Base-by-base conservation (phyloP, 2,888 invertebrate species). In the Acanthoscelides obtectus region DNA sequence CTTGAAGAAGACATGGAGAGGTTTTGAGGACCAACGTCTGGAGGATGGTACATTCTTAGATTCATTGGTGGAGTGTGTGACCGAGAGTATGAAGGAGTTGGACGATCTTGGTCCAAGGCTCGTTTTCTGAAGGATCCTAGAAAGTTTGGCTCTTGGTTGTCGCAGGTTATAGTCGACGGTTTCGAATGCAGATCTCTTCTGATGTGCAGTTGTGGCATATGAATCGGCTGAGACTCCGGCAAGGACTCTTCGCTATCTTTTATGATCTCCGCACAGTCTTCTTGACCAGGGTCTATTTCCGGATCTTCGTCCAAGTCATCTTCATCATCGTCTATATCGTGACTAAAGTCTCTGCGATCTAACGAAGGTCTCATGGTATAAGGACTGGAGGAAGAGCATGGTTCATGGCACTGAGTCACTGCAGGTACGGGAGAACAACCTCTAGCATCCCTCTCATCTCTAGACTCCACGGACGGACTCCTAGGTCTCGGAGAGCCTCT, bases 351-450 rank as follows among this genome's bases (percentile, higher is more conserved):
- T 75, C 88, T 86, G 67, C 87, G 85, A 25, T 89, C 88, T n/a
- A 84, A 80, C 81, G 87, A 86, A 0, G 94, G 94, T 22, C 93
- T 88, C 91, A 93, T 93, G 2, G 93, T 93, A 79, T 93, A 93
- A 1, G 90, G 90, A 63, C 81, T 80, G 1, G 82, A 79, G 0
- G 84, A 82, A 2, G 83, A 81, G 66, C 84, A 82, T 4, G 85
- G 83, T 75, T 85, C 84, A 82, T 92, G 92, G 76, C 92, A 92
- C 79, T 91, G 91, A 8, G 92, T 92, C 64, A 90, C 88, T 80
- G 91, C 88, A n/a, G 91, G 81, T 45, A 76, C 78, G n/a, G 82
- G 83, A 0, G 82, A 82, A 89, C 72, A 90, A 88, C 70, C 89
- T 88, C 80, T 89, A 25, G 78, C 74, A 8, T 76, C 75, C 22